A percentile compares a stretch with the other conserved stretches of the same genome.
Evolutionary conservation across 2,888 invertebrate genomes (phyloP).

Genomic region (Cephus sareptanus): DNA sequence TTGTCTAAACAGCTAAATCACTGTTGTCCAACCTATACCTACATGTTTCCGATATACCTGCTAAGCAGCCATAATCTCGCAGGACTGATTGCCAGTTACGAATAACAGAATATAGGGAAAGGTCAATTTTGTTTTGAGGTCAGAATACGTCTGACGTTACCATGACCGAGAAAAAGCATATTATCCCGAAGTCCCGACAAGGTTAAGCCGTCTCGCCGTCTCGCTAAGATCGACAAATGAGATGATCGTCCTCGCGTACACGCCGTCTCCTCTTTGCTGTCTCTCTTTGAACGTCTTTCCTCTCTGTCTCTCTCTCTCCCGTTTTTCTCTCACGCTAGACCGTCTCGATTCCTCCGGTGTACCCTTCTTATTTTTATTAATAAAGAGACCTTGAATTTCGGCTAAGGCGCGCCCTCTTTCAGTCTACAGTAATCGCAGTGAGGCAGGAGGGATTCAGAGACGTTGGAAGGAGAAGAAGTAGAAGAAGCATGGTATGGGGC

Average conservation of each 20-base stretch:
- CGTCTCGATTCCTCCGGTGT: background rate
- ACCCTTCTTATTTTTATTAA: constrained; percentile 16
- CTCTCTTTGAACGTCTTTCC: constrained; percentile 18
- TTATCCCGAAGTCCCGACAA: too few relatives aligned
- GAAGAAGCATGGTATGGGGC: constrained; percentile 35
- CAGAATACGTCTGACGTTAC: too few relatives aligned
- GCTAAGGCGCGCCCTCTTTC: constrained; percentile 21
- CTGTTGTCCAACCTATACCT: too few relatives aligned
- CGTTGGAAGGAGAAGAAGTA: constrained; percentile 23
- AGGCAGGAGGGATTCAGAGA: constrained; percentile 14
- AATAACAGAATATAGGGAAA: too few relatives aligned
- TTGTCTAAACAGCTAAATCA: too few relatives aligned
- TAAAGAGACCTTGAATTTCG: constrained; percentile 27
- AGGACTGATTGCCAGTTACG: too few relatives aligned
- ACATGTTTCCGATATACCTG: too few relatives aligned
- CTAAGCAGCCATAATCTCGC: too few relatives aligned
- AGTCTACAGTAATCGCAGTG: constrained; percentile 1
- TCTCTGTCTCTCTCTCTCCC: constrained; percentile 6
- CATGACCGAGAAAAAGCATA: too few relatives aligned
- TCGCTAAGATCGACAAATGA: too few relatives aligned
- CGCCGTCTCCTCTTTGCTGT: constrained; percentile 6
- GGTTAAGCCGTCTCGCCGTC: too few relatives aligned
- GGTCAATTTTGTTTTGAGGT: too few relatives aligned
- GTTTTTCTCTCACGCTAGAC: constrained; percentile 7
- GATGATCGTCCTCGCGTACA: constrained; percentile 13